Conservation (phyloP, 1,140 invertebrate genomes). For the Cydia amplana region DNA sequence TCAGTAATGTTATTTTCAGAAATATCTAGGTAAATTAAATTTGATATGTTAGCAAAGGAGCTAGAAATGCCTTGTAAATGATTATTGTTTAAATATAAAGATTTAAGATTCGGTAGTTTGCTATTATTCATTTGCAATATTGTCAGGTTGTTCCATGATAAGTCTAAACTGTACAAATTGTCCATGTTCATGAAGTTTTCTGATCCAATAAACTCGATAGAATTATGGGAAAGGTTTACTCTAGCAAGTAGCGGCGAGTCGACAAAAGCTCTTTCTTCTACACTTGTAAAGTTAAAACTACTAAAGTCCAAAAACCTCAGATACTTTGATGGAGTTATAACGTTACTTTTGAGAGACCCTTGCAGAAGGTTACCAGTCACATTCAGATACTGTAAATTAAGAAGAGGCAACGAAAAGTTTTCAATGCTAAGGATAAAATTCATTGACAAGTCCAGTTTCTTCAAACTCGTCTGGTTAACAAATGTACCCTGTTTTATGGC, state of each 20-base stretch:
- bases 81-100: conserved; percentile 56
- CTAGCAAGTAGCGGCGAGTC: conserved; percentile 54
- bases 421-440: conserved; percentile 58
- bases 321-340: conserved; percentile 56
- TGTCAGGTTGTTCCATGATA: conserved; percentile 55
- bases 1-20: conserved; percentile 51
- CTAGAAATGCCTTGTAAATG: conserved; percentile 40
- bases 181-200: conserved; percentile 49
- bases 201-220: conserved; percentile 44
- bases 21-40: conserved; percentile 45
- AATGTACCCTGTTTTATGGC: conserved; percentile 47
- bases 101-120: conserved; percentile 45
- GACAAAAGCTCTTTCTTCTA: conserved; percentile 56
- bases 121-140: conserved; percentile 49
- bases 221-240: conserved; percentile 57
- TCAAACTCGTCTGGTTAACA: conserved; percentile 46
- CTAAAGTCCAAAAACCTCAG: conserved; percentile 60
- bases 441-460: conserved; percentile 57
- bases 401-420: conserved; percentile 52
- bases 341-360: conserved; percentile 50
- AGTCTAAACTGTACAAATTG: conserved; percentile 48
- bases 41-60: conserved; percentile 39
- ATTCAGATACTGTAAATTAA: conserved; percentile 61
- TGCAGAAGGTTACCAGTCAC: conserved; percentile 50
- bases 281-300: conserved; percentile 53